phyloP scores from a whole-genome alignment of 1,140 invertebrate species.

The Papilio glaucus region DNA sequence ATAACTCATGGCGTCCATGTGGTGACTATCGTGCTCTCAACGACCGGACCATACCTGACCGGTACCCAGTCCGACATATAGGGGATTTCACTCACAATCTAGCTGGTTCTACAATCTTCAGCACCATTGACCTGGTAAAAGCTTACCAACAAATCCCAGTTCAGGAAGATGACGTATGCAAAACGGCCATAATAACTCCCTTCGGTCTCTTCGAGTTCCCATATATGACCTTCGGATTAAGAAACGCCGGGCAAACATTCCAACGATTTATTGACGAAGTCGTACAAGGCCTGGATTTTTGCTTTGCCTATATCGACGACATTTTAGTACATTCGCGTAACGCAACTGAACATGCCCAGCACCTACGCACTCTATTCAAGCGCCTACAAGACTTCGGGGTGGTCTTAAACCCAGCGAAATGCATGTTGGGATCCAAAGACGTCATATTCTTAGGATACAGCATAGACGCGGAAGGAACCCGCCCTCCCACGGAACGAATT shows the following conservation, averaged over 20 bases:
- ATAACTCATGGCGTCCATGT: not conserved
- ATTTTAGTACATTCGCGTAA: not conserved
- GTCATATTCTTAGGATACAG: conserved; percentile 39
- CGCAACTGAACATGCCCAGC: not conserved
- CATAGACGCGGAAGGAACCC: conserved; percentile 32
- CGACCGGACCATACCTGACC: not conserved
- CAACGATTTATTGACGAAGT: not conserved
- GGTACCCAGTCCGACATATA: not conserved
- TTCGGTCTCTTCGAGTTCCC: too few species aligned
- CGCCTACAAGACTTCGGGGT: conserved; percentile 20
- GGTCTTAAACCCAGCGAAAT: conserved; percentile 33
- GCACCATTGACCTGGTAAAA: not conserved
- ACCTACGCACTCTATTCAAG: not conserved
- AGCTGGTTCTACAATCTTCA: not conserved
- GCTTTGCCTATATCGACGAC: not conserved
- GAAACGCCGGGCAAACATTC: not conserved
- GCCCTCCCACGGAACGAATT: conserved; percentile 26
- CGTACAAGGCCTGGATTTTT: not conserved
- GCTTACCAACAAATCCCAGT: not conserved
- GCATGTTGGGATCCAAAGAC: conserved; percentile 12
- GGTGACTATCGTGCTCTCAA: not conserved
- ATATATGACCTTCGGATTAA: not conserved
- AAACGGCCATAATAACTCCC: not conserved
- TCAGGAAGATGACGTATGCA: not conserved
- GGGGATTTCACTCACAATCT: not conserved